These are phyloP conservation scores for Druon quercuslanigerum DNA, from an alignment of 1,140 invertebrate species.

Conservation along the genomic window DNA sequence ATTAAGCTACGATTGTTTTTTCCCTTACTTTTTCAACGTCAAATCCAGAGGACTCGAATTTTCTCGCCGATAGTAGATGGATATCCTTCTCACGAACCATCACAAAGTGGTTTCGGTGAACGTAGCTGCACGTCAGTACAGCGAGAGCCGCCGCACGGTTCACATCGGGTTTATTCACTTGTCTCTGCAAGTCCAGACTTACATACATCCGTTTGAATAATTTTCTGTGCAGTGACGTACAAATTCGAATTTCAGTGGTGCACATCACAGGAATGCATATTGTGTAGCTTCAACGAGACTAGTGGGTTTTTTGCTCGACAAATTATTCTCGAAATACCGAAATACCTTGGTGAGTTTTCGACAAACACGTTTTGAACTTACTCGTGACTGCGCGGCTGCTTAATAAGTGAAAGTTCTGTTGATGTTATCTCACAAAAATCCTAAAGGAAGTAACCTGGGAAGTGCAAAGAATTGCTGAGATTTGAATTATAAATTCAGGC, in stretches of 20 bases:
- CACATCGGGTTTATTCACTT: background rate
- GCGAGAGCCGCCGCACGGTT: constrained; percentile 45
- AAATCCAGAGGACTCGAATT: too few relatives aligned
- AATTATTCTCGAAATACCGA: background rate
- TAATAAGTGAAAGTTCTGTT: constrained; percentile 22
- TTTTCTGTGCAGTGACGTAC: constrained; percentile 15
- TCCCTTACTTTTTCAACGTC: too few relatives aligned
- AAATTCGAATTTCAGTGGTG: background rate
- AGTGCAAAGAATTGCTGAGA: too few relatives aligned
- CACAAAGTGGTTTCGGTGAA: constrained; percentile 5
- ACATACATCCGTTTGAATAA: background rate
- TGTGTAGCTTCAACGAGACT: background rate
- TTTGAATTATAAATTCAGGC: too few relatives aligned
- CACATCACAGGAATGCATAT: background rate
- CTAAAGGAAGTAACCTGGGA: constrained; percentile 2
- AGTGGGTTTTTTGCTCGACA: background rate
- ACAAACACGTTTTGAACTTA: background rate
- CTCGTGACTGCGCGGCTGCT: background rate
- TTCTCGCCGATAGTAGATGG: too few relatives aligned
- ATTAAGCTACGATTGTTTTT: too few relatives aligned
- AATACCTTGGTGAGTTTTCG: constrained; percentile 3
- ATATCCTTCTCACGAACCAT: background rate
- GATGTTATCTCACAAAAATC: constrained; percentile 13
- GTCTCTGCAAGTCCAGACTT: background rate
- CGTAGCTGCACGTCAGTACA: constrained; percentile 41